Conservation (phyloP, 2,888 invertebrate species). For the Zygaena filipendulae region DNA sequence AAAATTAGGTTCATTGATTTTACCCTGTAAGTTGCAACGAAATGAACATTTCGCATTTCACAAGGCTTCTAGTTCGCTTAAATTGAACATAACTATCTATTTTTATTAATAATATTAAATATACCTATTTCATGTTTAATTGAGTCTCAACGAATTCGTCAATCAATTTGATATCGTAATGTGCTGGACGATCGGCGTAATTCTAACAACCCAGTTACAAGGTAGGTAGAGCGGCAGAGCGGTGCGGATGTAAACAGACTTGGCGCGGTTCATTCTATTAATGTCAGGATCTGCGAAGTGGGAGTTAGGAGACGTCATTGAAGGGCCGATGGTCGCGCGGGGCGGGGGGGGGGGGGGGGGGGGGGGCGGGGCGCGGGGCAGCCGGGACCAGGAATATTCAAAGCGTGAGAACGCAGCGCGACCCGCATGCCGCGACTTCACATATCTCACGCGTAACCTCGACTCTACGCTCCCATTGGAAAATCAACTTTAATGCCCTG, state of each 20-base stretch:
- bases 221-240: slow-evolving; percentile 23
- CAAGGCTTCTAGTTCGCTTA: too few relatives aligned
- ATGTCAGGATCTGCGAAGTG: slow-evolving; percentile 40
- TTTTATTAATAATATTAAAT: too few relatives aligned
- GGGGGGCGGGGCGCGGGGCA: slow-evolving; percentile 24
- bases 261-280: slow-evolving; percentile 57
- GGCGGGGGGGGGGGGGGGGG: slow-evolving; percentile 22
- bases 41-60: too few relatives aligned
- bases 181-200: background rate
- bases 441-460: slow-evolving; percentile 68
- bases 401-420: slow-evolving; percentile 67
- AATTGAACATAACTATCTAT: too few relatives aligned
- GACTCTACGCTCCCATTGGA: slow-evolving; percentile 24
- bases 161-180: too few relatives aligned
- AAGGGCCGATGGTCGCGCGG: slow-evolving; percentile 40
- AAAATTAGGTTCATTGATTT: too few relatives aligned
- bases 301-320: slow-evolving; percentile 55
- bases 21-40: too few relatives aligned
- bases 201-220: slow-evolving; percentile 16
- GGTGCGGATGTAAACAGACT: slow-evolving; percentile 46
- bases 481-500: slow-evolving; percentile 30
- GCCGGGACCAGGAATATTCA: slow-evolving; percentile 65
- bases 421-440: slow-evolving; percentile 67
- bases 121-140: too few relatives aligned
- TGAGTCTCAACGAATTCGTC: too few relatives aligned